Percentiles rank a stretch among this genome's conserved stretches.
Conservation (phyloP, 2,797 vertebrate genomes). For the Oophaga sylvatica region DNA sequence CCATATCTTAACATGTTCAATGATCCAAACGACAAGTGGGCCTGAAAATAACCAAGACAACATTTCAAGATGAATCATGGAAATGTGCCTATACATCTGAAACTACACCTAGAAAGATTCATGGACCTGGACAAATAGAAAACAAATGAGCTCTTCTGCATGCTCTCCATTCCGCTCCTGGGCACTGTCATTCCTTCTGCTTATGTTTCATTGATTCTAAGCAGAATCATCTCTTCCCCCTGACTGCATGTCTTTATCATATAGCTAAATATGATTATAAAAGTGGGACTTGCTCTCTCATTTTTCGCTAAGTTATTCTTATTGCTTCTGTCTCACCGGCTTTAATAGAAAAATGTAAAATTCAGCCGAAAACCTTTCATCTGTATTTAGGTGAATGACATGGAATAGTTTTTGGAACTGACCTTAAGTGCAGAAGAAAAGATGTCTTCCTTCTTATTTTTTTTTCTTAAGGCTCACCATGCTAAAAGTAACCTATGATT, state of each 20-base stretch:
- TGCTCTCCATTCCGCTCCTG: constrained; percentile 20
- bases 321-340: constrained; percentile 19
- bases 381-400: neutral
- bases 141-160: neutral
- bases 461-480: neutral
- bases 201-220: constrained; percentile 23
- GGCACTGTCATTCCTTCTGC: constrained; percentile 23
- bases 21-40: constrained; percentile 9
- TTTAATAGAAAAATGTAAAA: constrained; percentile 31
- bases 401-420: neutral
- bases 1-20: constrained; percentile 15
- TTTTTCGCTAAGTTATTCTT: constrained; percentile 23
- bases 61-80: constrained; percentile 18
- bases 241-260: constrained; percentile 31
- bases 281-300: neutral
- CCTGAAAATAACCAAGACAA: constrained; percentile 6
- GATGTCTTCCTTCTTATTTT: neutral
- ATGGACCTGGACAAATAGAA: constrained; percentile 5
- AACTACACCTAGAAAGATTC: constrained; percentile 7
- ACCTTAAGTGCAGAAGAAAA: neutral
- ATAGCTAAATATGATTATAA: constrained; percentile 41
- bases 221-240: neutral
- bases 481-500: too few relatives aligned
- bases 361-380: constrained; percentile 1
- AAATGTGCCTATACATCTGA: neutral